These are phyloP conservation scores for Drosophila varians DNA, from an alignment of 1,140 invertebrate species.

Conservation along the genomic window DNA sequence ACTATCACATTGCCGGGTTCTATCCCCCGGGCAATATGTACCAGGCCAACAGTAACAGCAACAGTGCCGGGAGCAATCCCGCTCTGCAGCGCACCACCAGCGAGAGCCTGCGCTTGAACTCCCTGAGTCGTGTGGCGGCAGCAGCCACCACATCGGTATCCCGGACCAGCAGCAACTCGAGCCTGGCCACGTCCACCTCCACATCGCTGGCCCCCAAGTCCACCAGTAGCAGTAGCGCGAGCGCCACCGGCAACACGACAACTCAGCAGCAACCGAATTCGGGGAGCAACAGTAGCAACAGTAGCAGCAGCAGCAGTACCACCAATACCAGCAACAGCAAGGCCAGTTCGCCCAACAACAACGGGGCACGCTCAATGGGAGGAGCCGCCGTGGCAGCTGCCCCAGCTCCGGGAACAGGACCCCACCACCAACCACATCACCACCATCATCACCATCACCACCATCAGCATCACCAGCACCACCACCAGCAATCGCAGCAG, in stretches of 20 bases:
- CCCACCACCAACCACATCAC: conserved; percentile 33
- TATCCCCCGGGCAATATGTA: conserved; percentile 44
- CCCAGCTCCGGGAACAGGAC: conserved; percentile 24
- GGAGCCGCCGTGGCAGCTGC: conserved; percentile 20
- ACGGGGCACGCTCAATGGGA: conserved; percentile 48
- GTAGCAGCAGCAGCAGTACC: conserved; percentile 13
- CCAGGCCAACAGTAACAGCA: conserved; percentile 15
- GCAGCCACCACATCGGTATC: conserved; percentile 28
- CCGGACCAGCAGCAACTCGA: conserved; percentile 49
- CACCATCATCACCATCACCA: conserved; percentile 44
- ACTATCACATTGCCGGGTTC: conserved; percentile 51
- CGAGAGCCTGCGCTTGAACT: conserved; percentile 88
- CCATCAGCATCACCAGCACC: conserved; percentile 48
- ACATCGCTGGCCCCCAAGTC: conserved; percentile 70
- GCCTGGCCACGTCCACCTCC: conserved; percentile 82
- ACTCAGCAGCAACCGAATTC: conserved; percentile 31
- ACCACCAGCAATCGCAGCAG: conserved; percentile 51
- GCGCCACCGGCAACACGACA: conserved; percentile 20
- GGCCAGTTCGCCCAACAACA: conserved; percentile 78
- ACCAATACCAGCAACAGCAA: conserved; percentile 37
- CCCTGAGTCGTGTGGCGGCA: conserved; percentile 53
- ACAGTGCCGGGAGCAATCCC: conserved; percentile 24
- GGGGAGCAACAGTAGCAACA: conserved; percentile 12
- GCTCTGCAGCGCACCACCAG: conserved; percentile 89
- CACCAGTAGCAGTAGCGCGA: conserved; percentile 50